Base-by-base conservation (phyloP, 2,113 vertebrate genomes). In the Ceyx cyanopectus region DNA sequence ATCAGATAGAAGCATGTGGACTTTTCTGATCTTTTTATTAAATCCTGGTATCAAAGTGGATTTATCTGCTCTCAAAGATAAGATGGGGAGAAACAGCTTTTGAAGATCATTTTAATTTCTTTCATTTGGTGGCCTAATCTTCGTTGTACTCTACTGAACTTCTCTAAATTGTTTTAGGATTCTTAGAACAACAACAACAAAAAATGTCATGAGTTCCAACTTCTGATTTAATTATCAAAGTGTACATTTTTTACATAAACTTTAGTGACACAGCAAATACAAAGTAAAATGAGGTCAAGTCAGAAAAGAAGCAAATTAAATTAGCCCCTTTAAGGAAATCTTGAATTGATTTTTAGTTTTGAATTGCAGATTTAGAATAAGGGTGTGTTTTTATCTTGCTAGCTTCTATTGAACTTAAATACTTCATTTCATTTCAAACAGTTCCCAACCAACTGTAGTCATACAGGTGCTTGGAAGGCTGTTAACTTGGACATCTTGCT, bases 91-190 rank as follows among this genome's bases (percentile, higher is more conserved):
- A 90, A 60, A 43, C 69, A 73, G 26, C 46, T 75, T 92, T 95
- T 85, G 85, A 93, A 89, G 58, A 88, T 91, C 22, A 75, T 93
- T 92, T 81, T 41, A 88, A 81, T 97, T 84, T 85, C 56, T 92
- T 96, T 88, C 60, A 69, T 85, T 92, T 77, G 51, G 66, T 86
- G 69, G 30, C 65, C 62, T 91, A 80, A 92, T 89, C 89, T 81
- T 91, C 43, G 70, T 93, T 41, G 57, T 84, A 37, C 43, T 83
- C 50, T 41, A 30, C 61, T 91, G 82, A 96, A 92, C 75, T 78
- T 90, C 26, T 34, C 27, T 75, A 82, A 68, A 86, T 77, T 92
- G 37, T 75, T 85, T 91, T 84, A 92, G 57, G 48, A 89, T 93
- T 85, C 65, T 82, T 84, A 62, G 29, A 80, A 76, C 4, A 82